Percentiles rank a stretch among this genome's conserved stretches.
Evolutionary conservation across 1,140 invertebrate genomes (phyloP).

Genomic region (Drosophila pseudoobscura): DNA sequence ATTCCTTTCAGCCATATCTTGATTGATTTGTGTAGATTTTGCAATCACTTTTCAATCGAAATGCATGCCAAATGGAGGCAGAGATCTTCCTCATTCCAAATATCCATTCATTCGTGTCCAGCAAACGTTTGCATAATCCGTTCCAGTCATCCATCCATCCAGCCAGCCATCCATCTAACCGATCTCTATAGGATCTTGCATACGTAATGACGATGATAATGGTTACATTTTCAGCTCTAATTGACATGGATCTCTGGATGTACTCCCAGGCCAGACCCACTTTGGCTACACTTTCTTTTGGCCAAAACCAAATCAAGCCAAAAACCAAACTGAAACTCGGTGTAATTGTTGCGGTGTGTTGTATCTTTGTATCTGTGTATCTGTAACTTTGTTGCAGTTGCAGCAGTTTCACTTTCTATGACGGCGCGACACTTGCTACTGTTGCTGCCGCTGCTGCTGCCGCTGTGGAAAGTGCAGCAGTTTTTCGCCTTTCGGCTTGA

Average conservation of each 20-base stretch:
- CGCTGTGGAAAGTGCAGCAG: constrained; percentile 67
- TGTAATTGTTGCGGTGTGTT: constrained; percentile 62
- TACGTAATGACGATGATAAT: constrained; percentile 41
- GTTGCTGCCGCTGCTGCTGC: too few species aligned
- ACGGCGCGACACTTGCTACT: constrained; percentile 57
- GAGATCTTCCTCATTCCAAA: constrained; percentile 5
- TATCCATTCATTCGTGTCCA: constrained; percentile 18
- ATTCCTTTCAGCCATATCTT: too few species aligned
- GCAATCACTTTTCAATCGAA: too few species aligned
- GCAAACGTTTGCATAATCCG: constrained; percentile 41
- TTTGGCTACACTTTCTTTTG: constrained; percentile 65
- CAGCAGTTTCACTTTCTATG: constrained; percentile 73
- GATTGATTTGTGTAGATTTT: too few species aligned
- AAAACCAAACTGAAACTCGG: constrained; percentile 56
- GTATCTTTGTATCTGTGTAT: constrained; percentile 64
- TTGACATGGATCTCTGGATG: constrained; percentile 32
- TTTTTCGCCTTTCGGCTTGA: constrained; percentile 47
- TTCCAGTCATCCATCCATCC: too few species aligned
- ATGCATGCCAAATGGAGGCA: too few species aligned
- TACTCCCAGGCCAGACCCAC: constrained; percentile 39
- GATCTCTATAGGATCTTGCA: constrained; percentile 23
- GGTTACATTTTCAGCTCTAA: constrained; percentile 43
- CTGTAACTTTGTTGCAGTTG: constrained; percentile 43
- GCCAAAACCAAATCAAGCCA: constrained; percentile 28
- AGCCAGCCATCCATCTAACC: constrained; percentile 22